A percentile compares a stretch with the other conserved stretches of the same genome.
phyloP scores from a whole-genome alignment of 37 sponge, comb jelly and placozoan genomes.

The Chondrosia reniformis region DNA sequence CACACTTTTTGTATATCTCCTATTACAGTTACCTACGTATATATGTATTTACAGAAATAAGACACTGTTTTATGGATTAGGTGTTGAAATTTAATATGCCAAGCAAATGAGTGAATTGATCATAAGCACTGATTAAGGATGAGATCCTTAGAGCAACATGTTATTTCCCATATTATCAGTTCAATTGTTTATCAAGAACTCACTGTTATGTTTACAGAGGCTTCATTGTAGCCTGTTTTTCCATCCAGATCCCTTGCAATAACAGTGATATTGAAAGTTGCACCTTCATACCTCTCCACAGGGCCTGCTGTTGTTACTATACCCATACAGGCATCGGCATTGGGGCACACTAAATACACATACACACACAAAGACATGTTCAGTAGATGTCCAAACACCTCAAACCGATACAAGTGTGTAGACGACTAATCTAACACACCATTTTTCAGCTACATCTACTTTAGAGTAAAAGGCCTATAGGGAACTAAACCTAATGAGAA shows the following conservation, averaged over 20 bases:
- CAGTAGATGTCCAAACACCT: too few relatives aligned
- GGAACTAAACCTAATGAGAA: too few relatives aligned
- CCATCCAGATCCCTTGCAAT: not conserved
- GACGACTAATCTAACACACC: too few relatives aligned
- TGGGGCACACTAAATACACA: too few relatives aligned
- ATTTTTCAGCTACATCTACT: too few relatives aligned
- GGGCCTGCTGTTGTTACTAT: not conserved
- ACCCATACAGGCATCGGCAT: not conserved
- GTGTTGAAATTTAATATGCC: not conserved
- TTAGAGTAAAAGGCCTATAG: too few relatives aligned
- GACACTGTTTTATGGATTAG: not conserved
- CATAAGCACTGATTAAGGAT: too few relatives aligned
- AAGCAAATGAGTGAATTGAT: too few relatives aligned
- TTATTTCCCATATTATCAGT: too few relatives aligned
- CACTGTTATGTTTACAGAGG: not conserved
- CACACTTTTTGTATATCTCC: conserved; percentile 11
- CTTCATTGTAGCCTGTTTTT: not conserved
- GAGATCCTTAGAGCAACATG: too few relatives aligned
- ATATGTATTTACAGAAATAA: not conserved
- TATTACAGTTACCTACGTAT: conserved; percentile 1
- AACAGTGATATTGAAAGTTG: not conserved
- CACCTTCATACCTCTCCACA: conserved; percentile 4
- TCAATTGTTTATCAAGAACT: not conserved
- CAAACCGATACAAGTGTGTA: too few relatives aligned
- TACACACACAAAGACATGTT: too few relatives aligned